phyloP scores from a whole-genome alignment of 2,797 vertebrate genomes.

The Antennarius maculatus region DNA sequence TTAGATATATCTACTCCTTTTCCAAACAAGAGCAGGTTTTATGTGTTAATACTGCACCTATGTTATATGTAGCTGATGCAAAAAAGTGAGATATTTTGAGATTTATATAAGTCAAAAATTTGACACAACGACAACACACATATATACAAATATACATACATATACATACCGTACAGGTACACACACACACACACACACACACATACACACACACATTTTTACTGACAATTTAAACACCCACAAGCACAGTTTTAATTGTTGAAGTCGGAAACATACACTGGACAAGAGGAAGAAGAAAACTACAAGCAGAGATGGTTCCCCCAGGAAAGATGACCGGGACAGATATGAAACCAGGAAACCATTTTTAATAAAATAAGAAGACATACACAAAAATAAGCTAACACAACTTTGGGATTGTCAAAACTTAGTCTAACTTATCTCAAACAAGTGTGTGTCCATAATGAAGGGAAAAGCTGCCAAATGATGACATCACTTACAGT shows the following conservation, averaged over 20 bases:
- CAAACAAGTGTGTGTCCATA: slow-evolving; percentile 44
- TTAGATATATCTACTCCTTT: slow-evolving; percentile 9
- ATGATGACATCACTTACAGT: slow-evolving; percentile 76
- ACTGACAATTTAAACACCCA: slow-evolving; percentile 59
- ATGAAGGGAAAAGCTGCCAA: slow-evolving; percentile 66
- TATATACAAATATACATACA: background rate
- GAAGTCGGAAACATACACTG: slow-evolving; percentile 41
- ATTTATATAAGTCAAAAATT: slow-evolving; percentile 21
- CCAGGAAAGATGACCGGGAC: slow-evolving; percentile 1
- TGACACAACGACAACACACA: slow-evolving; percentile 5
- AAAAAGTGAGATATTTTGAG: slow-evolving; percentile 31
- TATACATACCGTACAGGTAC: too few species aligned
- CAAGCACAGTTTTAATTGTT: slow-evolving; percentile 55
- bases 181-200: too few species aligned
- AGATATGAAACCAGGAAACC: slow-evolving; percentile 10
- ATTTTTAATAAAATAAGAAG: slow-evolving; percentile 6
- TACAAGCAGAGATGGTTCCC: slow-evolving; percentile 10
- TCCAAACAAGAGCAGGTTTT: slow-evolving; percentile 20
- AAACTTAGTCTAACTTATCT: slow-evolving; percentile 18
- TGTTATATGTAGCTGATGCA: slow-evolving; percentile 19
- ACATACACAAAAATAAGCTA: slow-evolving; percentile 1
- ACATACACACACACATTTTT: too few species aligned
- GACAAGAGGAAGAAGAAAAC: slow-evolving; percentile 22
- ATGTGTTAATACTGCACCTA: slow-evolving; percentile 10
- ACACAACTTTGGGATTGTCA: background rate